Evolutionary conservation across 2,113 vertebrate genomes (phyloP).

Genomic region (Bambusicola thoracicus): DNA sequence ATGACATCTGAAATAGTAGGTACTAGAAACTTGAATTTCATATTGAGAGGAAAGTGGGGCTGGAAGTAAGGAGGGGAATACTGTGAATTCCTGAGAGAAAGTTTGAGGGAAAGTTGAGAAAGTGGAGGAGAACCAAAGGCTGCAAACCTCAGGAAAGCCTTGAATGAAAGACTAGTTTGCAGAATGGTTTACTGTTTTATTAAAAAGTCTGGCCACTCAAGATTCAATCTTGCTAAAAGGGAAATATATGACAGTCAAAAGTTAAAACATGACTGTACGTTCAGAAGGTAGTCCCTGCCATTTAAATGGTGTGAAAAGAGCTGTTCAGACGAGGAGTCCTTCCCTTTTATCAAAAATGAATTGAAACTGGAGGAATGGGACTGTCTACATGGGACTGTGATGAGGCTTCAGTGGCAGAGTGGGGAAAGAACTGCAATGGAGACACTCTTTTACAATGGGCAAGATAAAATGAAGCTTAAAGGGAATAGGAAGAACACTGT

Average conservation of each 20-base stretch:
- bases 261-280: background rate
- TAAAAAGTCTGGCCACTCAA: background rate
- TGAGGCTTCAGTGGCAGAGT: background rate
- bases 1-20: background rate
- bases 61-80: background rate
- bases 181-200: background rate
- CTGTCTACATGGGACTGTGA: background rate
- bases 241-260: background rate
- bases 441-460: background rate
- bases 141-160: background rate
- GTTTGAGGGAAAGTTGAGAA: rapidly evolving
- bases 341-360: background rate
- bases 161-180: background rate
- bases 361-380: background rate
- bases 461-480: background rate
- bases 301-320: background rate
- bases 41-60: background rate
- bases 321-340: background rate
- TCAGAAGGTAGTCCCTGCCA: background rate
- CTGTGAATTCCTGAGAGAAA: background rate
- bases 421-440: background rate
- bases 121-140: background rate
- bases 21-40: background rate
- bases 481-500: background rate
- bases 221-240: background rate